These are phyloP conservation scores for Centropyge bicolor DNA, from an alignment of 2,797 vertebrate species.

Conservation along the genomic window DNA sequence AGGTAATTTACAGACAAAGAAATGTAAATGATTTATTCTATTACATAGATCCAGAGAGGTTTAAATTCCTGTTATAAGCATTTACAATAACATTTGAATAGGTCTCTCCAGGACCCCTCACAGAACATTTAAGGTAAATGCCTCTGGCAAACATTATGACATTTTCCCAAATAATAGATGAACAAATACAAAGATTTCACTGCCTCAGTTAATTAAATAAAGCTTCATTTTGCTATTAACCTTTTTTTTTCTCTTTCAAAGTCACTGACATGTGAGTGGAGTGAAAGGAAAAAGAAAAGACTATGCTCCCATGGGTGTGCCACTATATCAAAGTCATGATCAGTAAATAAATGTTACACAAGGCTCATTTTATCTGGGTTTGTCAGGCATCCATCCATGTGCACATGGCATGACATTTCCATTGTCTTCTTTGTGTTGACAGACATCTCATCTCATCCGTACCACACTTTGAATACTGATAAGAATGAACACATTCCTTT, in stretches of 20 bases:
- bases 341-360: neutral
- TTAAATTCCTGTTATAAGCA: too few relatives aligned
- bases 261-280: neutral
- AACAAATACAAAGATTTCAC: too few relatives aligned
- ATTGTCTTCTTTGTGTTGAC: neutral
- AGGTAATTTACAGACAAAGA: too few relatives aligned
- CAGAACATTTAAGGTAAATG: too few relatives aligned
- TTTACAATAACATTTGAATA: too few relatives aligned
- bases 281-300: neutral
- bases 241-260: neutral
- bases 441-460: neutral
- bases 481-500: neutral
- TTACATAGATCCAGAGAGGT: too few relatives aligned
- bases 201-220: too few relatives aligned
- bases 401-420: neutral
- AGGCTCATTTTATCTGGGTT: neutral
- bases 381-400: neutral
- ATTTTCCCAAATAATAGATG: too few relatives aligned
- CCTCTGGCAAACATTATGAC: too few relatives aligned
- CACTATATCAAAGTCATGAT: neutral
- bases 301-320: neutral
- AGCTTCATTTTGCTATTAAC: neutral
- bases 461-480: neutral
- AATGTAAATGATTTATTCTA: too few relatives aligned
- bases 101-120: too few relatives aligned